Conservation (phyloP, 2,113 vertebrate species). For the Fulmarus glacialis region DNA sequence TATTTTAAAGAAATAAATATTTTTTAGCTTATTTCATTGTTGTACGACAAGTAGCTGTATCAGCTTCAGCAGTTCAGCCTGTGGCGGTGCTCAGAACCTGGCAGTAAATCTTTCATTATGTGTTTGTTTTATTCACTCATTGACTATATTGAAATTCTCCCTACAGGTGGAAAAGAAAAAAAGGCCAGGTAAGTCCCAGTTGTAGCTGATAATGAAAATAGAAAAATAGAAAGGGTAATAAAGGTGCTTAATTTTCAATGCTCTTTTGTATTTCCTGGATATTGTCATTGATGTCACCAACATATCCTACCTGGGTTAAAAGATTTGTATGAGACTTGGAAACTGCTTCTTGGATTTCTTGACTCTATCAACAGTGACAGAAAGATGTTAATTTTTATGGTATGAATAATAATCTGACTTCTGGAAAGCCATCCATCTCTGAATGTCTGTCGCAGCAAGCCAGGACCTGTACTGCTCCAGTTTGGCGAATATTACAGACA, state of each 20-base stretch:
- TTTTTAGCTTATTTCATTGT: not conserved
- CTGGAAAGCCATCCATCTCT: not conserved
- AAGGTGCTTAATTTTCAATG: not conserved
- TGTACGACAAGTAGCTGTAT: not conserved
- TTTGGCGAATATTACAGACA: not conserved
- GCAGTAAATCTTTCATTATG: not conserved
- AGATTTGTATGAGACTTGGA: not conserved
- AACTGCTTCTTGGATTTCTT: not conserved
- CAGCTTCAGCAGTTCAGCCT: not conserved
- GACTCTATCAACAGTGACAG: not conserved
- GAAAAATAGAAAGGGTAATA: not conserved
- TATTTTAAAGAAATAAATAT: not conserved
- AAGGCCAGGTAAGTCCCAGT: constrained; percentile 29
- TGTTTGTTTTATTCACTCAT: not conserved
- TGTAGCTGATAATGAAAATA: accelerated
- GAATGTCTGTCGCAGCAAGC: not conserved
- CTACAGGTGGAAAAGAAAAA: constrained; percentile 7
- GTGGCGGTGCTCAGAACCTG: not conserved
- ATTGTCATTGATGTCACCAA: not conserved
- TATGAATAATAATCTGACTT: not conserved
- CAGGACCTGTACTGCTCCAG: not conserved
- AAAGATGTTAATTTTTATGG: not conserved
- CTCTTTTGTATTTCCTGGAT: not conserved
- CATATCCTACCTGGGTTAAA: not conserved
- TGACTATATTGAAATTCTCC: constrained; percentile 4